Evolutionary conservation across 2,113 vertebrate species (phyloP), one percentile per base, ranked within the genome.

Genomic region (Elaphurus davidianus): DNA sequence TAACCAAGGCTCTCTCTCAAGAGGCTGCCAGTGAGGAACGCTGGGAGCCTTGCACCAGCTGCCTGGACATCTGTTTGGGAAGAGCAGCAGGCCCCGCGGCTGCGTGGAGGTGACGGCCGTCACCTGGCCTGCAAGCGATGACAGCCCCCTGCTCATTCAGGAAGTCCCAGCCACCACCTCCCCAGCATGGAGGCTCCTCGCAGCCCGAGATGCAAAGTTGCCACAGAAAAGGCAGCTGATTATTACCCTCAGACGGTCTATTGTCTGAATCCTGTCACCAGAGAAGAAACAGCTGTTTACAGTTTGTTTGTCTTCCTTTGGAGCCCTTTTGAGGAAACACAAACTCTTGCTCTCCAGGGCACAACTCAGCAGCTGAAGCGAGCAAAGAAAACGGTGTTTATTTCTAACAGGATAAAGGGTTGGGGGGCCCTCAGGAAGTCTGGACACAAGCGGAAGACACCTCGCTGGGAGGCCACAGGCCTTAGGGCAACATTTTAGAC

Each of bases 211-310:
- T 9, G 90, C 30, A 43, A 71, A 33, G 76, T 3, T 50, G 45
- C 76, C 14, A 17, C 21, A 2, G 47, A 64, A 94, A 71, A 85
- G 94, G 84, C 94, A 93, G 86, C 96, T 98, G 97, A 97, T 93
- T 88, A 97, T 88, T 45, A 91, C 54, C 74, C 97, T 95, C 15
- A 67, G 76, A 47, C 62, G 33, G 57, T 25, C 2, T 47, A 74
- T 88, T 95, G 98, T 92, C 96, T 54, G 60, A 93, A 92, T 87
- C 87, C 62, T 85, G 96, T 71, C 93, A 85, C 91, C 95, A 97
- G 87, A 0, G 0, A 95, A 98, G 97, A 98, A 98, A 98, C 98
- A 98, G 98, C 98, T 99, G 97, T 96, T 96, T 83, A 95, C 60
- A 78, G 97, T 96, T 55, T 97, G 97, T 98, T 98, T 98, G 71